Base-by-base conservation (phyloP, 2,888 invertebrate genomes). In the Chydorus sphaericus region DNA sequence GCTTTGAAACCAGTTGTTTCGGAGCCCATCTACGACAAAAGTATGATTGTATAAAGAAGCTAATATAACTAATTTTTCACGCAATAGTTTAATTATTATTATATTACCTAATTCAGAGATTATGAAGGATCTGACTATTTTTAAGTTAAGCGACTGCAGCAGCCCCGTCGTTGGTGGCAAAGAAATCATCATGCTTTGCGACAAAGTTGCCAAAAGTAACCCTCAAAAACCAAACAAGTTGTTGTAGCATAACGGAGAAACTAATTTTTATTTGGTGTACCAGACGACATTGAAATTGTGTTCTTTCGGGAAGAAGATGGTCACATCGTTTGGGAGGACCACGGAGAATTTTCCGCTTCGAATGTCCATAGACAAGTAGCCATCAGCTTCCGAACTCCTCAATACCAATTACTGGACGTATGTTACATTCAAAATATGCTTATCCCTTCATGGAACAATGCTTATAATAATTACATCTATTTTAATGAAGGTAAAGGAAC, bases 21-120 rank as follows among this genome's bases (percentile, higher is more conserved):
- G 1, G 87, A 93, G 62, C 81, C 89, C 30, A 93, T 96, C 65
- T 92, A 82, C 71, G 94, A 96, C 71, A 94, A 93, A 78, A 96
- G 81, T 81, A 69, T 67, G 75, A 66, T 14, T 26, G 16, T 31
- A 8, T 33, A 11, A 33, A 33, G 36, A 39, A 16, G n/a, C 18
- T 10, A 39, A 18, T 39, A 39, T 39, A 39, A 10, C 20, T 39
- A 39, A 18, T 11, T 36, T 38, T 31, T 18, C 18, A 29, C 20
- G 14, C 11, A 56, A 18, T 30, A 10, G n/a, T 30, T 23, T n/a
- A 33, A 14, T 59, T 29, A 38, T n/a, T 26, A 10, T 23, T 23
- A 38, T 14, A 11, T 30, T 49, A 11, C 39, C 30, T 57, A n/a
- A 55, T 44, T 11, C 69, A 81, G 80, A 96, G 73, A 90, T 94